Conservation (phyloP, 2,797 vertebrate genomes). For the Paedocypris micromegethes region DNA sequence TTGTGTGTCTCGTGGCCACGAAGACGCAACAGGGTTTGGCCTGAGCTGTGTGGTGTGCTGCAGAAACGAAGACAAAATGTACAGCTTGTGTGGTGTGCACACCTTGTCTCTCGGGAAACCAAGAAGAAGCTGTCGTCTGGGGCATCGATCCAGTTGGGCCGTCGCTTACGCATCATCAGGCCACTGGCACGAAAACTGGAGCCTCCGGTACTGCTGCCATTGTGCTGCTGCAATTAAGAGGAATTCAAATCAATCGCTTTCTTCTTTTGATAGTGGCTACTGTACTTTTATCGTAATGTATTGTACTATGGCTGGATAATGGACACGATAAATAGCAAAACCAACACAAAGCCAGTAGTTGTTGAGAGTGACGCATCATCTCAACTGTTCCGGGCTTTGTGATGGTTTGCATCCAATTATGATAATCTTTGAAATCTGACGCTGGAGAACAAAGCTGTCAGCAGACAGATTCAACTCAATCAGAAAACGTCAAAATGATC, state of each 20-base stretch:
- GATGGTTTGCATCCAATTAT: background rate
- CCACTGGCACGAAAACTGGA: slow-evolving; percentile 59
- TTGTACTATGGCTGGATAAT: no score
- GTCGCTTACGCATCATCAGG: slow-evolving; percentile 75
- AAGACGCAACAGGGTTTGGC: slow-evolving; percentile 19
- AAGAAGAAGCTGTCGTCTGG: slow-evolving; percentile 98
- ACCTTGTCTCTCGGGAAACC: slow-evolving; percentile 98
- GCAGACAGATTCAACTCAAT: slow-evolving; percentile 2
- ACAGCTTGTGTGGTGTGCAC: slow-evolving; percentile 52
- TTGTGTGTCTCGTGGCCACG: slow-evolving; percentile 4
- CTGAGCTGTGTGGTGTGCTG: slow-evolving; percentile 15
- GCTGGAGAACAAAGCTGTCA: slow-evolving; percentile 25
- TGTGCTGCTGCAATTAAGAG: slow-evolving; percentile 60
- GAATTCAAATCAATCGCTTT: background rate
- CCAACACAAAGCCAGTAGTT: no score
- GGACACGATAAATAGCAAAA: no score
- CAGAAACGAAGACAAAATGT: slow-evolving; percentile 7
- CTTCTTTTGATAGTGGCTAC: no score
- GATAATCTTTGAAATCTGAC: slow-evolving; percentile 11
- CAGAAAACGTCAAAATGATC: no score
- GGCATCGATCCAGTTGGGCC: slow-evolving; percentile 97
- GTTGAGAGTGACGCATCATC: no score
- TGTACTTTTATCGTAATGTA: no score
- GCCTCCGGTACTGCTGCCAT: slow-evolving; percentile 64
- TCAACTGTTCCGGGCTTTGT: no score